A percentile compares a stretch with the other conserved stretches of the same genome.
phyloP scores from a whole-genome alignment of 2,797 vertebrate species.

The Acanthurus leucopareius region DNA sequence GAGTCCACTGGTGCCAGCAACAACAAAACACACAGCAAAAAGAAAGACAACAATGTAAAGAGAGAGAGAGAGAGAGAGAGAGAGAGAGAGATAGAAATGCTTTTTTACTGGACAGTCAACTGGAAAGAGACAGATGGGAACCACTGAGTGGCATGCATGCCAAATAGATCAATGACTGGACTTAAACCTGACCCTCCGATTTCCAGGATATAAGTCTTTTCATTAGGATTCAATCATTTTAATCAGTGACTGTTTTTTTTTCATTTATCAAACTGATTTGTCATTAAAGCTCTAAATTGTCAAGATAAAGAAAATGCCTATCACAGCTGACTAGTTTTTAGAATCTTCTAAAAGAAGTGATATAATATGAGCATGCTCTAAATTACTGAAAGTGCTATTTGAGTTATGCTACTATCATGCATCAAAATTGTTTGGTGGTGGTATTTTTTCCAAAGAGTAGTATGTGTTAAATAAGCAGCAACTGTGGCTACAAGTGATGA shows the following conservation, averaged over 20 bases:
- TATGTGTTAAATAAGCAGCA: background rate
- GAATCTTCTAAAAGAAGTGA: background rate
- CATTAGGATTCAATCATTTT: background rate
- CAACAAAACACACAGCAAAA: constrained; percentile 35
- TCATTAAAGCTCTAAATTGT: background rate
- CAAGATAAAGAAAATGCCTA: background rate
- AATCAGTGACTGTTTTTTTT: background rate
- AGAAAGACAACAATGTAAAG: constrained; percentile 11
- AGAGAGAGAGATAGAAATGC: background rate
- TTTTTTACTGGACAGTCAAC: background rate
- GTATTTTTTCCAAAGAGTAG: background rate
- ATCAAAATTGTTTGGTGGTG: background rate
- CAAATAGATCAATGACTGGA: background rate
- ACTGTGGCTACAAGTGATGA: background rate
- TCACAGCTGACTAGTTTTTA: background rate
- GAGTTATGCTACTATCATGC: background rate
- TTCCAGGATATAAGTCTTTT: background rate
- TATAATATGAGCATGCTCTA: background rate
- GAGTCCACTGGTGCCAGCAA: constrained; percentile 45
- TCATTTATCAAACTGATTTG: too few species aligned
- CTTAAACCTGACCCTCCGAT: background rate
- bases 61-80: background rate
- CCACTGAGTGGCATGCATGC: background rate
- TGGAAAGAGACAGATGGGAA: constrained; percentile 13
- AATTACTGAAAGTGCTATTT: background rate